A percentile compares a stretch with the other conserved stretches of the same genome.
phyloP scores from a whole-genome alignment of 2,888 invertebrate genomes.

The Drosophila paucipuncta region DNA sequence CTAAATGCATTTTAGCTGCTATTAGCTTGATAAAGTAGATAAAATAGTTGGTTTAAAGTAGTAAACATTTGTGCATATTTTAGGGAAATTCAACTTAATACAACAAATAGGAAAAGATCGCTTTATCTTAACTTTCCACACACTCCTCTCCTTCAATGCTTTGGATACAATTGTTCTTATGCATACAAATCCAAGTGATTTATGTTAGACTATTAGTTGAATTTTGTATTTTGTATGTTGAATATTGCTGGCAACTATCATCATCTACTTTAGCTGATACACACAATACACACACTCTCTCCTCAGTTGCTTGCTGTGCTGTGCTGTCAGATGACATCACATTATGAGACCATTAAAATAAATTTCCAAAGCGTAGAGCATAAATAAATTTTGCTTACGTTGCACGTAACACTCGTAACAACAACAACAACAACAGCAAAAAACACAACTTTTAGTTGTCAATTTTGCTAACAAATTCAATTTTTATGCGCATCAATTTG shows the following conservation, averaged over 20 bases:
- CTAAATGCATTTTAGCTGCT: background rate
- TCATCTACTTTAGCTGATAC: constrained; percentile 2
- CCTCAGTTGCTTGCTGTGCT: background rate
- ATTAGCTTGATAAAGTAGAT: background rate
- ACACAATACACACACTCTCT: background rate
- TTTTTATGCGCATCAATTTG: constrained; percentile 68
- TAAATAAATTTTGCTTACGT: constrained; percentile 66
- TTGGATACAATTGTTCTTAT: constrained; percentile 6
- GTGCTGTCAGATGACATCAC: constrained; percentile 54
- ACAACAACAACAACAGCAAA: background rate
- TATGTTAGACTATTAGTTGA: constrained; percentile 39
- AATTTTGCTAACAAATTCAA: constrained; percentile 78
- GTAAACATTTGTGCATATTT: background rate
- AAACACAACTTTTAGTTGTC: constrained; percentile 68
- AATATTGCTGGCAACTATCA: constrained; percentile 45
- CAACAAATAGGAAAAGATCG: background rate
- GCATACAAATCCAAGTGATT: constrained; percentile 36
- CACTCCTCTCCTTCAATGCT: rapidly evolving
- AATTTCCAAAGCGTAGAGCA: constrained; percentile 51
- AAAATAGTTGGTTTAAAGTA: background rate
- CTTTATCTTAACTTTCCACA: background rate
- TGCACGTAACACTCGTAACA: constrained; percentile 58
- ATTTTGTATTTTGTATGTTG: constrained; percentile 21
- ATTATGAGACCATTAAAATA: constrained; percentile 59
- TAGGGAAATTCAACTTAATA: background rate